Evolutionary conservation across 1,140 invertebrate species (phyloP).

Genomic region (Calephelis nemesis): DNA sequence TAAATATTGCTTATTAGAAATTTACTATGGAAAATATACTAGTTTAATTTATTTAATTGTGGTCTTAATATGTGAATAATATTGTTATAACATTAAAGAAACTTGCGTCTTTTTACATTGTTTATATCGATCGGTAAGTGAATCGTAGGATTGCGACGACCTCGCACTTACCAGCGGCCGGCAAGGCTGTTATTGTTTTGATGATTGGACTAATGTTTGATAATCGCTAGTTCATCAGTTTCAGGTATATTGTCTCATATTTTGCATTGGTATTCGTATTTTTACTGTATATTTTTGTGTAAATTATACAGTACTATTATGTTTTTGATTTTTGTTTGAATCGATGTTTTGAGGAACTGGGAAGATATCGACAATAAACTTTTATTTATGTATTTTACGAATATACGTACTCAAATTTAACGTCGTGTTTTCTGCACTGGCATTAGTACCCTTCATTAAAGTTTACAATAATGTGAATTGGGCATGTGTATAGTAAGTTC

Average conservation of each 20-base stretch:
- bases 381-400: no score
- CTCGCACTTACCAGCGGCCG: conserved; percentile 42
- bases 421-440: no score
- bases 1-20: conserved; percentile 2
- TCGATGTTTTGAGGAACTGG: no score
- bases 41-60: not conserved
- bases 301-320: not conserved
- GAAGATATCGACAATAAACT: no score
- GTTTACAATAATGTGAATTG: no score
- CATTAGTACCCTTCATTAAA: no score
- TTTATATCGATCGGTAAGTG: conserved; percentile 71
- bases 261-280: not conserved
- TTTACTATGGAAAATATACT: not conserved
- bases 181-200: conserved; percentile 64
- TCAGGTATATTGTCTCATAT: not conserved
- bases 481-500: no score
- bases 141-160: conserved; percentile 49
- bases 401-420: no score
- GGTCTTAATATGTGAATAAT: not conserved
- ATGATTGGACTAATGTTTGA: conserved; percentile 40
- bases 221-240: not conserved
- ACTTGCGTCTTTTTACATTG: conserved; percentile 61
- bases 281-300: not conserved
- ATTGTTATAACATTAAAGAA: not conserved
- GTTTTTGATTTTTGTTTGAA: no score